Base-by-base conservation (phyloP, 2,888 invertebrate genomes). In the Conomelus anceps region DNA sequence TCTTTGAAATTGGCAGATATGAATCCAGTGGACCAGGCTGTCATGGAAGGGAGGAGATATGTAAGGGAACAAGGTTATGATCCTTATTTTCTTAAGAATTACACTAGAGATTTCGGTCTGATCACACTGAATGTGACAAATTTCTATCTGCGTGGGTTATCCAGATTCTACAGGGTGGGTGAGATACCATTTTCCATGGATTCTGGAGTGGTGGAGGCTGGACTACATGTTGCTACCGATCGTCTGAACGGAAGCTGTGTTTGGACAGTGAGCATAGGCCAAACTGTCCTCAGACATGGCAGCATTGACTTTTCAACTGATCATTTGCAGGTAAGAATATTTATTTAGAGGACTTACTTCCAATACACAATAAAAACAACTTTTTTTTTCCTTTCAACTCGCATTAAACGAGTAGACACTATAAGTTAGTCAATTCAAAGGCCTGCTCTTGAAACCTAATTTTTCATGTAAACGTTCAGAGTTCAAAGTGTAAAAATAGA, bases 141-240 rank as follows among this genome's bases (percentile, higher is more conserved):
- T n/a, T 90, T 91, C 24, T 84, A 86, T 63, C 92, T 98, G 17
- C 95, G 94, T 84, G 98, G 98, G 0, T 93, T 97, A 89, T 96
- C 97, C 0, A 96, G 97, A 4, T 96, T 98, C 92, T 96, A 97
- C 92, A 95, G 97, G 88, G 96, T 96, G 23, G 97, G 97, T 0
- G 96, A 97, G 91, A 96, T 98, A 89, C 95, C 95, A 0, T 94
- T 97, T 23, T 95, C 95, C 91, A 95, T 98, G 94, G 95, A 95
- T 91, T 96, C 97, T 91, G 96, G 96, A 90, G 96, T 96, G 0
- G 94, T 94, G n/a, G 93, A 95, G 91, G 95, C 95, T 6, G 94
- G 95, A 90, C 93, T 98, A 91, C 96, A 97, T 92, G 94, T 97
- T 34, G 97, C 97, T 23, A 97, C 98, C 0, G 96, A 97, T 92